These are phyloP conservation scores for Holothuria leucospilota DNA, from an alignment of 53 echinoderm and acorn worm species.

Conservation along the genomic window DNA sequence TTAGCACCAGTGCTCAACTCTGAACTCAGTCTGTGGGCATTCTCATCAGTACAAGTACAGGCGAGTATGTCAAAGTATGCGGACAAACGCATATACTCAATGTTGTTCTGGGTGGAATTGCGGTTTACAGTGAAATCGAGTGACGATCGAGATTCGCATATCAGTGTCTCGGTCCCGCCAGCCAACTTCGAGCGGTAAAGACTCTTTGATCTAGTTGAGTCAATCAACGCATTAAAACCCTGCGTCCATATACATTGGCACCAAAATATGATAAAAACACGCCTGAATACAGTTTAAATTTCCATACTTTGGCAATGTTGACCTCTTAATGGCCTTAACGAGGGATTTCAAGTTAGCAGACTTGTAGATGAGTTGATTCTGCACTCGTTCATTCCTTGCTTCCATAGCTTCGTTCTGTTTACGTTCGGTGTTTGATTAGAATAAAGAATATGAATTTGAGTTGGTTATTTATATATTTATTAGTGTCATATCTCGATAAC, in stretches of 20 bases:
- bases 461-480: slow-evolving; percentile 35
- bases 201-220: slow-evolving; percentile 16
- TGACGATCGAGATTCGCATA: too few species aligned
- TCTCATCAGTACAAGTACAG: too few species aligned
- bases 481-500: slow-evolving; percentile 28
- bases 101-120: too few species aligned
- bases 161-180: too few species aligned
- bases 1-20: too few species aligned
- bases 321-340: slow-evolving; percentile 32
- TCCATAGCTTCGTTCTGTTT: slow-evolving; percentile 19
- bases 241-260: neutral
- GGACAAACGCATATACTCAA: too few species aligned
- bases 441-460: slow-evolving; percentile 21
- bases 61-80: too few species aligned
- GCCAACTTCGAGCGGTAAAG: too few species aligned
- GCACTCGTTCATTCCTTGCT: neutral
- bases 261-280: slow-evolving; percentile 22
- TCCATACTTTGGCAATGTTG: slow-evolving; percentile 5
- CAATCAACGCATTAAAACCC: slow-evolving; percentile 39
- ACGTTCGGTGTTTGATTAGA: neutral
- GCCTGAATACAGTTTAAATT: neutral
- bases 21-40: too few species aligned
- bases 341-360: neutral
- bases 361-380: neutral
- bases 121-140: too few species aligned